These are phyloP conservation scores for Hyaena hyaena DNA, from an alignment of 2,113 vertebrate genomes.

Conservation along the genomic window DNA sequence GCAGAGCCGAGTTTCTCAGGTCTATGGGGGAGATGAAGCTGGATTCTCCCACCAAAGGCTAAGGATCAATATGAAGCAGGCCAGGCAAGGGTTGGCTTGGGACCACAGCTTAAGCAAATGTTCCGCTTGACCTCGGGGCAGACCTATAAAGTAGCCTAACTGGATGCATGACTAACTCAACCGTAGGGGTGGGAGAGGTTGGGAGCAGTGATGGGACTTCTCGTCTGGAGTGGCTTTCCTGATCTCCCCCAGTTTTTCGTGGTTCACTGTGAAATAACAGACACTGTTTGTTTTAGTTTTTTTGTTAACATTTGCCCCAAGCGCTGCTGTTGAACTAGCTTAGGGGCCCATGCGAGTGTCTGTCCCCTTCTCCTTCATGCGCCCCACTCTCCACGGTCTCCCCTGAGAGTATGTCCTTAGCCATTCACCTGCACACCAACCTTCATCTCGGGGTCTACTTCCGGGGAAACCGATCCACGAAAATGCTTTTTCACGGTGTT, in stretches of 20 bases:
- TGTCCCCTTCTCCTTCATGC: accelerated
- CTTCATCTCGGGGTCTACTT: not conserved
- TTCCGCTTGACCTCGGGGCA: not conserved
- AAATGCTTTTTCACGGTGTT: not conserved
- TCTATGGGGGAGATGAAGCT: not conserved
- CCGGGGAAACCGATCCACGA: not conserved
- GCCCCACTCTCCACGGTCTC: not conserved
- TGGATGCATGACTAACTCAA: not conserved
- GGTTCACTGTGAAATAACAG: not conserved
- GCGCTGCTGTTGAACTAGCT: not conserved
- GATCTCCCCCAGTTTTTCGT: not conserved
- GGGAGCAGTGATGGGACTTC: not conserved
- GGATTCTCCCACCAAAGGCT: not conserved
- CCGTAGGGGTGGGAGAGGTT: not conserved
- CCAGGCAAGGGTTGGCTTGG: not conserved
- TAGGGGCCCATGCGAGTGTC: not conserved
- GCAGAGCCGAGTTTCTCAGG: not conserved
- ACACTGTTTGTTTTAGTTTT: not conserved
- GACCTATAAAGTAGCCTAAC: not conserved
- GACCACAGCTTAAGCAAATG: not conserved
- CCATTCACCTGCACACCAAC: not conserved
- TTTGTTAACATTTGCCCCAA: not conserved
- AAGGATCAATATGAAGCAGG: not conserved
- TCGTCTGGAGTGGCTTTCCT: not conserved
- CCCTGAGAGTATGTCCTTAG: not conserved